A percentile compares a stretch with the other conserved stretches of the same genome.
Evolutionary conservation across 2,797 vertebrate species (phyloP).

Genomic region (Sternarchorhynchus goeldii): DNA sequence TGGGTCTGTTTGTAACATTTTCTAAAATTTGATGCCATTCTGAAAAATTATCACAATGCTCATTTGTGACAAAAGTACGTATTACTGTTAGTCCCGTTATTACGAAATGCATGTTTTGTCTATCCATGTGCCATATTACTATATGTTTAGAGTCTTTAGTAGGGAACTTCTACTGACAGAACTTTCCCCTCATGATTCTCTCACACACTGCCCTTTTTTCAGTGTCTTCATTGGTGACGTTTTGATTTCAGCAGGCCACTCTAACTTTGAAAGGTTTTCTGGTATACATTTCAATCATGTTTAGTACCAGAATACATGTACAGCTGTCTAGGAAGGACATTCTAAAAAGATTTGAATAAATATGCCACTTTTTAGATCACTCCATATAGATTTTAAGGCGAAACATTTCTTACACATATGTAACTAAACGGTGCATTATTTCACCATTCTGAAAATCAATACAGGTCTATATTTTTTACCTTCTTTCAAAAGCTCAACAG

Average conservation of each 20-base stretch:
- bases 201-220: not conserved
- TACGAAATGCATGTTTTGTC: slow-evolving; percentile 22
- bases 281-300: slow-evolving; percentile 29
- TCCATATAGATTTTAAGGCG: slow-evolving; percentile 30
- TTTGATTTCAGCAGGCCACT: slow-evolving; percentile 39
- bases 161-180: slow-evolving; percentile 34
- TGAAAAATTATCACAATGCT: too few relatives aligned
- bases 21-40: too few relatives aligned
- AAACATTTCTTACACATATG: slow-evolving; percentile 31
- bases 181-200: not conserved
- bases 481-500: too few relatives aligned
- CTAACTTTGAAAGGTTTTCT: slow-evolving; percentile 36
- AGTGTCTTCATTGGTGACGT: slow-evolving; percentile 23
- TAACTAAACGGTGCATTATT: slow-evolving; percentile 23
- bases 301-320: slow-evolving; percentile 17
- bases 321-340: slow-evolving; percentile 21
- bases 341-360: slow-evolving; percentile 29
- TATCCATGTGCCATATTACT: slow-evolving; percentile 25
- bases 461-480: too few relatives aligned
- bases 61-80: slow-evolving; percentile 14
- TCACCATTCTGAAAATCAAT: slow-evolving; percentile 24
- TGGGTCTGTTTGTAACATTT: too few relatives aligned
- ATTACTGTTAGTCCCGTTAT: slow-evolving; percentile 8
- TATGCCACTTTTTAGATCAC: slow-evolving; percentile 9
- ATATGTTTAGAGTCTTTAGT: slow-evolving; percentile 33